These are phyloP conservation scores for Polyommatus iphigenia DNA, from an alignment of 2,888 invertebrate species.

Conservation along the genomic window DNA sequence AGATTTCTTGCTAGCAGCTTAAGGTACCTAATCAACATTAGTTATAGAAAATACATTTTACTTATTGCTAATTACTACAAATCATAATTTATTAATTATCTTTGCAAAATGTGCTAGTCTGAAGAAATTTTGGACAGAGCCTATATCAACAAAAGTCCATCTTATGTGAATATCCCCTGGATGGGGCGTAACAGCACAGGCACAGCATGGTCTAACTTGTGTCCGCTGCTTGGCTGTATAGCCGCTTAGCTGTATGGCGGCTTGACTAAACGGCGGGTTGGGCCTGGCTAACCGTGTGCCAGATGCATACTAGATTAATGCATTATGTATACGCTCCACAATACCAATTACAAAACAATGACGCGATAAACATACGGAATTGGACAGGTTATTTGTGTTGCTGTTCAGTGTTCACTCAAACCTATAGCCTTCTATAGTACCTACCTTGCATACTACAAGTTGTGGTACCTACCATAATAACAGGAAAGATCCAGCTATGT, in stretches of 20 bases:
- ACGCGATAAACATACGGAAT: conserved; percentile 17
- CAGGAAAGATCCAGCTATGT: no score
- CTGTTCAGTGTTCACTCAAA: background rate
- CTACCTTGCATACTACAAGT: background rate
- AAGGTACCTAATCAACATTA: no score
- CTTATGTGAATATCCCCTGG: conserved; percentile 31
- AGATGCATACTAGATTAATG: conserved; percentile 58
- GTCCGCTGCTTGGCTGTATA: conserved; percentile 6
- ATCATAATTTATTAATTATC: no score
- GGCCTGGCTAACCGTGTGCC: conserved; percentile 54
- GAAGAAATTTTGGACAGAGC: no score
- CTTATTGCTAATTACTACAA: no score
- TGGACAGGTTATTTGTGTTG: conserved; percentile 11
- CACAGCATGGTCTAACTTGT: conserved; percentile 38
- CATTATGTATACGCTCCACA: conserved; percentile 29
- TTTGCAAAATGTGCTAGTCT: no score
- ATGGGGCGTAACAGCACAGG: conserved; percentile 37
- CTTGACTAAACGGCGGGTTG: conserved; percentile 34
- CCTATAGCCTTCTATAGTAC: no score
- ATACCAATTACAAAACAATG: conserved; percentile 22
- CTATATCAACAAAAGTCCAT: background rate
- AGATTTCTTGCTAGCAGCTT: no score
- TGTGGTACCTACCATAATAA: background rate
- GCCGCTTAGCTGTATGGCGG: background rate
- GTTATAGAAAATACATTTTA: no score